Conservation (phyloP, 2,888 invertebrate genomes). For the Ferrisia virgata region DNA sequence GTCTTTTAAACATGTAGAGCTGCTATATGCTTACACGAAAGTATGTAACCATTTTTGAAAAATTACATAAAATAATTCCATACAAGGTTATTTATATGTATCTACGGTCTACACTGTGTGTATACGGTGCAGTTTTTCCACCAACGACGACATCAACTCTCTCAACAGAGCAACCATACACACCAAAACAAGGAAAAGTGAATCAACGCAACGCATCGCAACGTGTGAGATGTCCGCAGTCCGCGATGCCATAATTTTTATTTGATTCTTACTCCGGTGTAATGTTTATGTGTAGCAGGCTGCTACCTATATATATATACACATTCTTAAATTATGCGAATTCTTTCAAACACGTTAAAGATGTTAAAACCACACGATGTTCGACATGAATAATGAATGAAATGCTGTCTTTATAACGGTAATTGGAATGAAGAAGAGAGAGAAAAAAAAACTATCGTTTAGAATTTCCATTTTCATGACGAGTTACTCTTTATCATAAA, state of each 20-base stretch:
- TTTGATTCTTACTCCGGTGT: neutral
- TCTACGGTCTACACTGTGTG: neutral
- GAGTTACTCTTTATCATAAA: slow-evolving; percentile 37
- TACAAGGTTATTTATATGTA: neutral
- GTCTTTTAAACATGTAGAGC: no score
- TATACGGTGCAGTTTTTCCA: neutral
- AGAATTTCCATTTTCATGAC: slow-evolving; percentile 45
- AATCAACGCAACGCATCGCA: neutral
- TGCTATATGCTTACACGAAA: neutral
- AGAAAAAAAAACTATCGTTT: slow-evolving; percentile 31
- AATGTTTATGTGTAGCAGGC: slow-evolving; percentile 2
- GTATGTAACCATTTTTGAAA: neutral
- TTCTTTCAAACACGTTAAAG: slow-evolving; percentile 42
- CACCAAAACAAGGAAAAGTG: slow-evolving; percentile 1
- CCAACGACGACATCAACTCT: neutral
- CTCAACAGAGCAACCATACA: neutral
- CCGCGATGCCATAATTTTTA: neutral
- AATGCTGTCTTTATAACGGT: slow-evolving; percentile 45
- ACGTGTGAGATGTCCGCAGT: neutral
- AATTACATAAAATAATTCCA: neutral
- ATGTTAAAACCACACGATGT: slow-evolving; percentile 38
- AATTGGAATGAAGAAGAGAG: slow-evolving; percentile 29
- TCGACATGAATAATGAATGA: slow-evolving; percentile 46
- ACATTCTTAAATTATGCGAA: slow-evolving; percentile 38
- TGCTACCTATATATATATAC: neutral